These are phyloP conservation scores for Sebastes steindachneri DNA, from an alignment of 2,797 vertebrate species.

Conservation along the genomic window DNA sequence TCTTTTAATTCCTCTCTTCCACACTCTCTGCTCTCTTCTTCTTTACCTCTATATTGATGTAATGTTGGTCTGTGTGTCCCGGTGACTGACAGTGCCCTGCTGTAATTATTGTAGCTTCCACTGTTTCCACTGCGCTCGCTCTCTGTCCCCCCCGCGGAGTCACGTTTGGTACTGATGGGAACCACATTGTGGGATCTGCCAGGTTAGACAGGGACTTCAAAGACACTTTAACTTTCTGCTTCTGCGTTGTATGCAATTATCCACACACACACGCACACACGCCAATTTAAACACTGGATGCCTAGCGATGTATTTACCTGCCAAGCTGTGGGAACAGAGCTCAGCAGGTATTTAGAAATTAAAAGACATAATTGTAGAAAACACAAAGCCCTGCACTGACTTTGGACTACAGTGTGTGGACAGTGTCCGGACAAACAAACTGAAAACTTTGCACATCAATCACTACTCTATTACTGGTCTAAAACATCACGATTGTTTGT, in stretches of 20 bases:
- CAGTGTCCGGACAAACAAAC: background rate
- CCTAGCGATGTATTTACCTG: background rate
- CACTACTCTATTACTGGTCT: background rate
- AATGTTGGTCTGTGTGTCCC: background rate
- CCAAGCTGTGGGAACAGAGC: background rate
- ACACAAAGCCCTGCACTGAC: background rate
- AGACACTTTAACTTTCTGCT: conserved; percentile 32
- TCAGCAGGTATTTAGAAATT: conserved; percentile 12
- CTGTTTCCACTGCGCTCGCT: conserved; percentile 27
- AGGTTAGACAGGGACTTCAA: conserved; percentile 56
- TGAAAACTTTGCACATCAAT: background rate
- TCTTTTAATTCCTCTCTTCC: conserved; percentile 1
- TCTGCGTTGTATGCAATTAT: conserved; percentile 19
- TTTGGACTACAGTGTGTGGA: background rate
- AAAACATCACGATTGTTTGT: background rate
- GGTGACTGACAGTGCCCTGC: conserved; percentile 30
- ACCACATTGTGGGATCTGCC: conserved; percentile 71
- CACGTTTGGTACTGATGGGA: conserved; percentile 65
- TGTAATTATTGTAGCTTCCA: conserved; percentile 42
- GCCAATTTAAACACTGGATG: background rate
- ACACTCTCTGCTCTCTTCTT: background rate
- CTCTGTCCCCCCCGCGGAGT: conserved; percentile 58
- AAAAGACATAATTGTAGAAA: background rate
- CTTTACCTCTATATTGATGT: conserved; percentile 15
- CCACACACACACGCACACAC: background rate